phyloP scores from a whole-genome alignment of 2,888 invertebrate genomes.

The Campoplex capitator region DNA sequence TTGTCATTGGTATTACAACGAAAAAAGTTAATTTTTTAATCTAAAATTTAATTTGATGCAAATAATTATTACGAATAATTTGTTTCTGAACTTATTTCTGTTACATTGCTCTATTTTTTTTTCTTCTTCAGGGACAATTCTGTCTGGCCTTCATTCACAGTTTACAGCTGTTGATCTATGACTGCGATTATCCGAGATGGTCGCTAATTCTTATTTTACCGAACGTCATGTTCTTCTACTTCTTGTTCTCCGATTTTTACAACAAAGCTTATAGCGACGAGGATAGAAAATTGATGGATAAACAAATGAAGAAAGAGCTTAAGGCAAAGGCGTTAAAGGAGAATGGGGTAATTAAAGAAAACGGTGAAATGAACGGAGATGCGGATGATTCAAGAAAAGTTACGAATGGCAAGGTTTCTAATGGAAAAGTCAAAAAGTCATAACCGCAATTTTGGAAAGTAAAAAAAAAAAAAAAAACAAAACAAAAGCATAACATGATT shows the following conservation, averaged over 20 bases:
- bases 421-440: conserved; percentile 70
- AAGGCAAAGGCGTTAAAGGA: conserved; percentile 51
- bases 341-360: conserved; percentile 44
- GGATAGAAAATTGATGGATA: conserved; percentile 57
- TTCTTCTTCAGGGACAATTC: conserved; percentile 92
- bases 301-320: conserved; percentile 47
- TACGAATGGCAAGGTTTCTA: conserved; percentile 62
- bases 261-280: conserved; percentile 88
- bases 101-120: background rate
- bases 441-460: conserved; percentile 20
- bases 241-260: conserved; percentile 96
- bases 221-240: conserved; percentile 96
- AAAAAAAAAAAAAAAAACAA: background rate
- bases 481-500: background rate
- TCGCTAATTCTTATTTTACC: conserved; percentile 93
- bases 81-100: too few relatives aligned
- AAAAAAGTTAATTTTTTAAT: too few relatives aligned
- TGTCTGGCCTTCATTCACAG: conserved; percentile 94
- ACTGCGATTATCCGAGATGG: conserved; percentile 95
- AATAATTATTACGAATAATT: too few relatives aligned
- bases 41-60: too few relatives aligned
- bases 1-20: too few relatives aligned
- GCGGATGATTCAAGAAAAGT: conserved; percentile 53
- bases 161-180: conserved; percentile 92
- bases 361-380: conserved; percentile 36